Evolutionary conservation across 2,888 invertebrate genomes (phyloP).

Genomic region (Epiblema foenella): DNA sequence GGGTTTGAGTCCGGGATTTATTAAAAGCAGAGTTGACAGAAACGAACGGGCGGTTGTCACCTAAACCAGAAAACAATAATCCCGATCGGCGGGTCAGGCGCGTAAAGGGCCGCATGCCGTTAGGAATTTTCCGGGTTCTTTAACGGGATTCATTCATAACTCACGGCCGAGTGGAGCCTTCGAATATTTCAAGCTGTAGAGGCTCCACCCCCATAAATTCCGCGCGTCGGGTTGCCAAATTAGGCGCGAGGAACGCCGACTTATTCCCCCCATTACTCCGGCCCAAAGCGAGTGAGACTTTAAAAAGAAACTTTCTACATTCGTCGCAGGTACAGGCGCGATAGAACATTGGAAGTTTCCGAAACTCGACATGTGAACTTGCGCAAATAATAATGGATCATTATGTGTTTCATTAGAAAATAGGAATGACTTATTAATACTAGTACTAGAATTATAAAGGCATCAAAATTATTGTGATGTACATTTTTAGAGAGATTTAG

Average conservation of each 20-base stretch:
- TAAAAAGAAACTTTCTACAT: constrained; percentile 44
- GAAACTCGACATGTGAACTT: constrained; percentile 34
- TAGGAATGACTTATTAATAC: constrained; percentile 8
- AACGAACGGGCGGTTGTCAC: constrained; percentile 40
- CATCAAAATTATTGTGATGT: background rate
- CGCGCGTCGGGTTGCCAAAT: constrained; percentile 84
- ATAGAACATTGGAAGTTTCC: constrained; percentile 38
- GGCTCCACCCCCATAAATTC: constrained; percentile 81
- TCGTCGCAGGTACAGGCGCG: constrained; percentile 40
- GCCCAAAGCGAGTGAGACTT: constrained; percentile 44
- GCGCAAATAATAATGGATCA: constrained; percentile 31
- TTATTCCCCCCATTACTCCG: constrained; percentile 46
- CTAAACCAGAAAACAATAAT: constrained; percentile 49
- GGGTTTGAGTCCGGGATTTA: constrained; percentile 28
- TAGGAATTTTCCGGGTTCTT: constrained; percentile 84
- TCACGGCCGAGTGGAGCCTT: constrained; percentile 82
- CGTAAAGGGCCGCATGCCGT: constrained; percentile 66
- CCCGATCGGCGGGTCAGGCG: constrained; percentile 49
- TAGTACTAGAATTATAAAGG: background rate
- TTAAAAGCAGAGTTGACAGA: constrained; percentile 36
- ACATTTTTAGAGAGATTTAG: background rate
- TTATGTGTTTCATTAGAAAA: constrained; percentile 26
- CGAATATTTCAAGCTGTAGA: constrained; percentile 82
- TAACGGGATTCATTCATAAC: constrained; percentile 85
- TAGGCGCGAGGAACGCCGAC: constrained; percentile 82